A percentile compares a stretch with the other conserved stretches of the same genome.
phyloP scores from a whole-genome alignment of 2,113 vertebrate species.

The Eira barbara region DNA sequence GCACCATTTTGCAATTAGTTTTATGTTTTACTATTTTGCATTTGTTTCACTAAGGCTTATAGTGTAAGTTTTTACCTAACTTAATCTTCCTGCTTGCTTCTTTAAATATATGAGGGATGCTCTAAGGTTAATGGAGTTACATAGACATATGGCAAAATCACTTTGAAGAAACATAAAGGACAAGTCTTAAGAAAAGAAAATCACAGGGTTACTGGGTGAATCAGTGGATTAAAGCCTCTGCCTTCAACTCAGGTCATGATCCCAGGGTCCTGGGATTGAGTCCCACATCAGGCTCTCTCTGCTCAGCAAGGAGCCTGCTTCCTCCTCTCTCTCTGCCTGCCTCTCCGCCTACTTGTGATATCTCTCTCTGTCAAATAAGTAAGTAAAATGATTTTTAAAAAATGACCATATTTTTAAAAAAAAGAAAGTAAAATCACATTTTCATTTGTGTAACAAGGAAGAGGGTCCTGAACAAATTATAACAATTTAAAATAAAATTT shows the following conservation, averaged over 20 bases:
- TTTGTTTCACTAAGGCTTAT: neutral
- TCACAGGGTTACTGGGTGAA: too few species aligned
- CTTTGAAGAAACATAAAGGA: neutral
- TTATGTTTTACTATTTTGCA: neutral
- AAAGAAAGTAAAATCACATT: neutral
- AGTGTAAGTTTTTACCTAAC: neutral
- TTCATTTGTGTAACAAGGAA: neutral
- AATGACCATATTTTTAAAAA: too few species aligned
- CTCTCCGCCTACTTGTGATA: too few species aligned
- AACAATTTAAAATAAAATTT: neutral
- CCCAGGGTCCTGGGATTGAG: too few species aligned
- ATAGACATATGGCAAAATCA: neutral
- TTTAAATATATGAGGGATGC: neutral
- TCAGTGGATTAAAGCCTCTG: too few species aligned
- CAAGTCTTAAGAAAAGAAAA: neutral
- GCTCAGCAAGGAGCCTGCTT: too few species aligned
- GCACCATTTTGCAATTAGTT: neutral
- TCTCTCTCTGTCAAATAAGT: too few species aligned
- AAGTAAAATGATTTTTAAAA: too few species aligned
- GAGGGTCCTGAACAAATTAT: neutral
- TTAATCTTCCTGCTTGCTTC: neutral
- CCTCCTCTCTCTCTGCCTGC: too few species aligned
- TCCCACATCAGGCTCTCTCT: too few species aligned
- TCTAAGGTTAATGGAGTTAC: neutral
- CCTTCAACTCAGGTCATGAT: too few species aligned